Evolutionary conservation across 2,113 vertebrate species (phyloP).

Genomic region (Carollia perspicillata): DNA sequence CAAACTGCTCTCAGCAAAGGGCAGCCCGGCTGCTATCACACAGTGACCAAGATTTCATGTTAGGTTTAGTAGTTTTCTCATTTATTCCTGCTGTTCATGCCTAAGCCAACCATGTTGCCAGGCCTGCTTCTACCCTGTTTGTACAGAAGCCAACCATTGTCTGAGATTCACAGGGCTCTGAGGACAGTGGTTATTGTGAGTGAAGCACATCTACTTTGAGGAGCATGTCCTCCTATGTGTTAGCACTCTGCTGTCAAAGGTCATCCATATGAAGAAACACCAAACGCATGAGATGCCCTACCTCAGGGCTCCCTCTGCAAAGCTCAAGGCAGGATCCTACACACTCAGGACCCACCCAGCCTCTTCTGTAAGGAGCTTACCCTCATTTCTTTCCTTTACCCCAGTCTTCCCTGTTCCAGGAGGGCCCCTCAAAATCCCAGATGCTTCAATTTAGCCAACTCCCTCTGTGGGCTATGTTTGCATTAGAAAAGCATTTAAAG

Average conservation of each 20-base stretch:
- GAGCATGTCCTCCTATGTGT: slow-evolving; percentile 47
- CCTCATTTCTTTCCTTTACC: background rate
- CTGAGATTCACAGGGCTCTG: background rate
- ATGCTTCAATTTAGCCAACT: background rate
- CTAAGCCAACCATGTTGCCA: background rate
- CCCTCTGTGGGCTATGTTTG: slow-evolving; percentile 58
- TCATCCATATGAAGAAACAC: slow-evolving; percentile 48
- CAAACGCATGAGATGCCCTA: slow-evolving; percentile 36
- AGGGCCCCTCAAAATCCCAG: background rate
- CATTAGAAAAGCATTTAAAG: slow-evolving; percentile 54
- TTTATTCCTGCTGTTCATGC: background rate
- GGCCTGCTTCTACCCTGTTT: background rate
- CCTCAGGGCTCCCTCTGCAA: slow-evolving; percentile 50
- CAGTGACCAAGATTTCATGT: slow-evolving; percentile 2
- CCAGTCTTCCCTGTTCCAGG: background rate
- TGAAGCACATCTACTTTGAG: slow-evolving; percentile 57
- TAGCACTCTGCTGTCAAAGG: slow-evolving; percentile 41
- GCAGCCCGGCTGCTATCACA: background rate
- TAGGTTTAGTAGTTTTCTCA: background rate
- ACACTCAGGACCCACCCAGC: background rate
- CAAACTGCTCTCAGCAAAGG: background rate
- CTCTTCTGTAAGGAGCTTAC: background rate
- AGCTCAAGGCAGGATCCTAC: slow-evolving; percentile 25
- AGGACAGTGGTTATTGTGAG: slow-evolving; percentile 13
- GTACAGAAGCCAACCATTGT: background rate